Conservation (phyloP, 2,888 invertebrate species). For the Troides aeacus region DNA sequence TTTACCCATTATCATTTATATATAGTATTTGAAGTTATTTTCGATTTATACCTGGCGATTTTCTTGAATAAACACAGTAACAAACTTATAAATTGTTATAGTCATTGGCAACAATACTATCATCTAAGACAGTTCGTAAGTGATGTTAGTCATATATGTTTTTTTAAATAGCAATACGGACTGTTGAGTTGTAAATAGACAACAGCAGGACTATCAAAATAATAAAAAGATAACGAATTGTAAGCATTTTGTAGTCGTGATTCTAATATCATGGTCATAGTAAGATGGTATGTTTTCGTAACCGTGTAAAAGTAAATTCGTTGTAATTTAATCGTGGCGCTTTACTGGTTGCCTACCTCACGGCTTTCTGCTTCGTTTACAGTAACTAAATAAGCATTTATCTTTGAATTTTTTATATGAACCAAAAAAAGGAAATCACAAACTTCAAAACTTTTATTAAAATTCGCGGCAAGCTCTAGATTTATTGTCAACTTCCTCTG, state of each 20-base stretch:
- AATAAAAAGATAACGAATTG: neutral
- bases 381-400: slow-evolving; percentile 32
- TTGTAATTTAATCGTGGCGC: slow-evolving; percentile 60
- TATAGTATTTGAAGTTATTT: no score
- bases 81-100: no score
- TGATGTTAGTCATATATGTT: no score
- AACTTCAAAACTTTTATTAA: slow-evolving; percentile 1
- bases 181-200: no score
- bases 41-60: no score
- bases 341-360: slow-evolving; percentile 33
- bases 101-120: neutral
- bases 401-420: slow-evolving; percentile 5
- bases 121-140: neutral
- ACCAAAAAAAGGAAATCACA: slow-evolving; percentile 1
- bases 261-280: slow-evolving; percentile 15
- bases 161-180: no score
- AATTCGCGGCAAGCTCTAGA: neutral
- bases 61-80: no score
- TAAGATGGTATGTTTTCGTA: slow-evolving; percentile 40
- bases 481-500: neutral
- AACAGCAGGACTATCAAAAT: no score
- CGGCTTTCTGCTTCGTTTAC: slow-evolving; percentile 31
- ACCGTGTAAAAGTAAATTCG: slow-evolving; percentile 57
- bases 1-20: no score
- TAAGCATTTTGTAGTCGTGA: neutral